Evolutionary conservation across 2,888 invertebrate genomes (phyloP).

Genomic region (Myopa testacea): DNA sequence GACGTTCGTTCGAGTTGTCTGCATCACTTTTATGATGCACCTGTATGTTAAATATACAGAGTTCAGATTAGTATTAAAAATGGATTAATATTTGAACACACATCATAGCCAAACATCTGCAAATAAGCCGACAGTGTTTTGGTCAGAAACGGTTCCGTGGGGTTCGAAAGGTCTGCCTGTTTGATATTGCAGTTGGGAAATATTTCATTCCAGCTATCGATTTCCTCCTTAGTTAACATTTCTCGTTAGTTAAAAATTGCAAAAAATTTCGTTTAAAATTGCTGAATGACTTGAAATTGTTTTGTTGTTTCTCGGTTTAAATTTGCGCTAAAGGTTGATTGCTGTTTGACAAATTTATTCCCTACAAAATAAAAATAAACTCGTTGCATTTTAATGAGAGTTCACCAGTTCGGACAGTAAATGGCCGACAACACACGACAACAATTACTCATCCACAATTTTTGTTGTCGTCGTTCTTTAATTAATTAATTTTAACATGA

Average conservation of each 20-base stretch:
- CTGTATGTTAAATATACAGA: neutral
- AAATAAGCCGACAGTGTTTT: constrained; percentile 58
- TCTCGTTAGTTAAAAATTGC: neutral
- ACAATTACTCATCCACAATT: no score
- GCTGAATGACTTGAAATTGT: no score
- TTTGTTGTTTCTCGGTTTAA: no score
- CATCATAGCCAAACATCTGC: constrained; percentile 58
- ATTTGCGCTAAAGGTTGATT: no score
- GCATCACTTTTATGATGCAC: constrained; percentile 39
- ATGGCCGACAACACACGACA: no score
- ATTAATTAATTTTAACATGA: no score
- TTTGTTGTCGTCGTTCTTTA: no score
- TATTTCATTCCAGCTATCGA: constrained; percentile 57
- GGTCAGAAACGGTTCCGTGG: constrained; percentile 58
- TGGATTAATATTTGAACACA: constrained; percentile 51
- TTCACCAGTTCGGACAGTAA: no score
- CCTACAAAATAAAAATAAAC: no score
- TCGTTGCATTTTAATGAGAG: no score
- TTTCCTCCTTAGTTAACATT: constrained; percentile 53
- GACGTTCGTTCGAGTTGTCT: constrained; percentile 54
- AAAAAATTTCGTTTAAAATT: neutral
- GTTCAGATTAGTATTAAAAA: neutral
- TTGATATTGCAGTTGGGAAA: constrained; percentile 59
- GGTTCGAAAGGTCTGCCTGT: constrained; percentile 54
- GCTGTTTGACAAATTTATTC: no score